Conservation (phyloP, 2,888 invertebrate genomes). For the Synanthedon vespiformis region DNA sequence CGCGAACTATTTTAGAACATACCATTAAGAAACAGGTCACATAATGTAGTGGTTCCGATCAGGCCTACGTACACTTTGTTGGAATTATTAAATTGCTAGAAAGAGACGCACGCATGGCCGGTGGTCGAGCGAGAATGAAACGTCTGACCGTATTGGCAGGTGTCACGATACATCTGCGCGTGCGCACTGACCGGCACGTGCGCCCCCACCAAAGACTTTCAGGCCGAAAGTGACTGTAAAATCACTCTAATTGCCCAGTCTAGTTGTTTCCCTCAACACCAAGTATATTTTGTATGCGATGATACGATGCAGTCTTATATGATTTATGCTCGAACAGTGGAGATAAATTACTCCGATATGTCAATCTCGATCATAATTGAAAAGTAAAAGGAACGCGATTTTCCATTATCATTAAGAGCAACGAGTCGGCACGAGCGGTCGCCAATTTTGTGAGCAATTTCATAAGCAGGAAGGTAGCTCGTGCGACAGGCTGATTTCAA, state of each 20-base stretch:
- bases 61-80: constrained; percentile 31
- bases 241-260: neutral
- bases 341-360: constrained; percentile 38
- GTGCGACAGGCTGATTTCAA: constrained; percentile 59
- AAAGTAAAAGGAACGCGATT: constrained; percentile 28
- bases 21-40: constrained; percentile 61
- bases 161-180: constrained; percentile 64
- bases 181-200: constrained; percentile 59
- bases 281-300: too few species aligned
- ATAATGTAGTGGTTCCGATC: constrained; percentile 46
- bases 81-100: constrained; percentile 46
- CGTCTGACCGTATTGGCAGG: constrained; percentile 45
- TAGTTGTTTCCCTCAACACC: too few species aligned
- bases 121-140: constrained; percentile 32
- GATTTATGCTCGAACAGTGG: constrained; percentile 2
- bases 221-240: constrained; percentile 19
- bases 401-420: constrained; percentile 46
- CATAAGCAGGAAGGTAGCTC: constrained; percentile 48
- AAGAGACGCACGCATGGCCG: constrained; percentile 27
- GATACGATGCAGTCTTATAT: too few species aligned
- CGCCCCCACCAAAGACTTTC: constrained; percentile 35
- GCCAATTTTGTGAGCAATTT: constrained; percentile 65
- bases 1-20: constrained; percentile 50
- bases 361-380: constrained; percentile 53
- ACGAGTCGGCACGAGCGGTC: constrained; percentile 50